Base-by-base conservation (phyloP, 2,888 invertebrate species). In the Ganaspis brasiliensis region DNA sequence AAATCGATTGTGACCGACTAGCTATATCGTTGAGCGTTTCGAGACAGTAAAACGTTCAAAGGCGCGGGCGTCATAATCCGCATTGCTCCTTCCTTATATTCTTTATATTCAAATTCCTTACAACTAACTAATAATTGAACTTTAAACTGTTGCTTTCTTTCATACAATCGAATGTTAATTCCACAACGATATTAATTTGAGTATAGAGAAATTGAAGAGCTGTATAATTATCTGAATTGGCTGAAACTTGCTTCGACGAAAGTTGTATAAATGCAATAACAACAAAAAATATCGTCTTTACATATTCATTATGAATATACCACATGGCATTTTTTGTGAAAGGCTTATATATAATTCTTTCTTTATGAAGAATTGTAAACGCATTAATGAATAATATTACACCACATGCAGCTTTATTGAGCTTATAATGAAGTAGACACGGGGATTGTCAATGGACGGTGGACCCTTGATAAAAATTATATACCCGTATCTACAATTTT, bases 1-100 rank as follows among this genome's bases (percentile, higher is more conserved):
- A 88, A 88, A 88, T 88, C 87, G 86, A 86, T 88, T 87, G 87
- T 88, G 85, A 74, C 76, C 70, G 55, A 67, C 72, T 79, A 76
- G 61, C 74, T 71, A 1, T 56, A 10, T 52, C 21, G 59, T 56
- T 63, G 74, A 63, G 59, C n/a, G 72, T 63, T 63, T 40, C 16
- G 71, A 78, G 75, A 73, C 63, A 49, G 45, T n/a, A 61, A 74
- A 56, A 59, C 63, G 55, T 31, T 52, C 35, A 59, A 31, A 19
- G 35, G 35, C 61, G 35, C 61, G 35, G 61, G 35, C 61, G 35
- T 61, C 35, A n/a, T 35, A 61, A 35, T 61, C 52, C 55, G 55
- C 72, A 16, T 55, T 55, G 49, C 26, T 35, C 31, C 35, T 72
- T 55, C 35, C 26, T 72, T 49, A 19, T 45, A 16, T 71, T 21